These are phyloP conservation scores for Eciton burchellii DNA, from an alignment of 1,140 invertebrate genomes.

Conservation along the genomic window DNA sequence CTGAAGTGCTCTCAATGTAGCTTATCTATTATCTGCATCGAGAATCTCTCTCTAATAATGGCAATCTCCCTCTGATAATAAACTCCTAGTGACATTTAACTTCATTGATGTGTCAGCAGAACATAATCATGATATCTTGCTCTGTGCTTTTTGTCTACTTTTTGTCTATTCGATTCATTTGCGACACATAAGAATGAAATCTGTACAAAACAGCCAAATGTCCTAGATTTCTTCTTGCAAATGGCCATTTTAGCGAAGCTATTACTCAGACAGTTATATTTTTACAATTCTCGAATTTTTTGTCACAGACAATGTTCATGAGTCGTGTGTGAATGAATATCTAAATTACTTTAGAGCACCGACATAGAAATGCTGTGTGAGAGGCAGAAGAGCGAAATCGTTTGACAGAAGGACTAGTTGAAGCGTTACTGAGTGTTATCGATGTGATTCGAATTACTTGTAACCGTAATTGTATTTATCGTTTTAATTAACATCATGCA, in stretches of 20 bases:
- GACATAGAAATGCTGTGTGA: too few relatives aligned
- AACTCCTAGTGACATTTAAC: conserved; percentile 48
- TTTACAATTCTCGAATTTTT: too few relatives aligned
- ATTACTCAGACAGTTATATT: not conserved
- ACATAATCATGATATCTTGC: conserved; percentile 15
- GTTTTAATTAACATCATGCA: too few relatives aligned
- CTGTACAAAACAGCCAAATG: not conserved
- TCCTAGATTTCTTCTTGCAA: not conserved
- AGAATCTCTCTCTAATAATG: conserved; percentile 51
- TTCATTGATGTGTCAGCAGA: conserved; percentile 45
- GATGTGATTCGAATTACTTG: too few relatives aligned
- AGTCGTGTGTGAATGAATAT: too few relatives aligned
- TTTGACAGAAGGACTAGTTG: too few relatives aligned
- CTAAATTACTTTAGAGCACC: too few relatives aligned
- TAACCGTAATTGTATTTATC: too few relatives aligned
- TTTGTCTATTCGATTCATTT: not conserved
- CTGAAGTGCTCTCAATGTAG: conserved; percentile 53
- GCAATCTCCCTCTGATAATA: conserved; percentile 51
- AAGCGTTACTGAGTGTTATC: too few relatives aligned
- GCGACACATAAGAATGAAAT: not conserved
- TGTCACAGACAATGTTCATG: too few relatives aligned
- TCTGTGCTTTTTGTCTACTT: not conserved
- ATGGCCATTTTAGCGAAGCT: not conserved
- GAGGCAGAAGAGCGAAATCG: too few relatives aligned
- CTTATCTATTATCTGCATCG: conserved; percentile 54